Conservation (phyloP, 2,888 invertebrate genomes). For the Pogonocherus hispidulus region DNA sequence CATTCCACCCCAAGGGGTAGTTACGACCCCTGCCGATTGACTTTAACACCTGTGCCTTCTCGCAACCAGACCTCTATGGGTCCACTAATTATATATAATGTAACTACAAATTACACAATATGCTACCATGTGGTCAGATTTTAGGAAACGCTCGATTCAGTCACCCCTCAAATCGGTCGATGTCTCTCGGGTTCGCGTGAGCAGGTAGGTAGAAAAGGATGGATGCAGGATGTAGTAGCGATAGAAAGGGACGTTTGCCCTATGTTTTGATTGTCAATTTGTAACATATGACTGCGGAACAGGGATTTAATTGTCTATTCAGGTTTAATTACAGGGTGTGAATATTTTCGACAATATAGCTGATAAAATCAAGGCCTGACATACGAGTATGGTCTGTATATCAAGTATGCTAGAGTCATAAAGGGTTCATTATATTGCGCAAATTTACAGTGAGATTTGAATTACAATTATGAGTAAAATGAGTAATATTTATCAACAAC, state of each 20-base stretch:
- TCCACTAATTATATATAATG: slow-evolving; percentile 51
- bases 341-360: slow-evolving; percentile 46
- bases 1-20: slow-evolving; percentile 23
- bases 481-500: too few relatives aligned
- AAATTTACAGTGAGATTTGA: too few relatives aligned
- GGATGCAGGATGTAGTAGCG: neutral
- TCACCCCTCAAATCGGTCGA: slow-evolving; percentile 37
- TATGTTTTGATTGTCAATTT: slow-evolving; percentile 43
- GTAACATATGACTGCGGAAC: slow-evolving; percentile 55
- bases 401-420: too few relatives aligned
- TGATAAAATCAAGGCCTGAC: slow-evolving; percentile 17
- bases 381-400: too few relatives aligned
- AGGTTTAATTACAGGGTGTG: slow-evolving; percentile 53
- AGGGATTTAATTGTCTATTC: slow-evolving; percentile 50
- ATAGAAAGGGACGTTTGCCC: slow-evolving; percentile 8
- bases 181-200: slow-evolving; percentile 14
- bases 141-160: slow-evolving; percentile 29
- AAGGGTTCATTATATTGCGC: too few relatives aligned
- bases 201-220: slow-evolving; percentile 9
- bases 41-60: slow-evolving; percentile 56
- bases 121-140: slow-evolving; percentile 55
- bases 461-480: too few relatives aligned
- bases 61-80: slow-evolving; percentile 39
- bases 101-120: slow-evolving; percentile 62
- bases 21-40: slow-evolving; percentile 42